Evolutionary conservation across 2,797 vertebrate species (phyloP), one percentile per base, ranked within the genome.

Genomic region (Amblyopsis hoosieri): DNA sequence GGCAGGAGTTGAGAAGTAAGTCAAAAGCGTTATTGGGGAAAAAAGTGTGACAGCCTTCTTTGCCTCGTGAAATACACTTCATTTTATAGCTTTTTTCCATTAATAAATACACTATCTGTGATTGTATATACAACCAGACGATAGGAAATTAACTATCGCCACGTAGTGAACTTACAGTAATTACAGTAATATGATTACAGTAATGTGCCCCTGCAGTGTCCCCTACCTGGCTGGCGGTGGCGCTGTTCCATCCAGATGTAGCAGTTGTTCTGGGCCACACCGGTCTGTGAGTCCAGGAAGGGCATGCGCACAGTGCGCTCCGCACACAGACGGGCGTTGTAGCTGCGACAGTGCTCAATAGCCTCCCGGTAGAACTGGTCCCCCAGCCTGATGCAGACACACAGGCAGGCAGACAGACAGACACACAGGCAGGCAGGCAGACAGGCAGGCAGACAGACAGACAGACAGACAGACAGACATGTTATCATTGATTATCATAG

Each of bases 231-330:
- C 72, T 95, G 94, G 9, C 97, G 91, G 75, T 99, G 97, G 62
- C 94, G 89, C 77, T 97, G 97, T 82, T 99, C 96, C 97, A 99
- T 99, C 97, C 97, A 99, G 91, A 99, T 99, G 91, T 98, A 99
- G 90, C 97, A 99, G 90, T 99, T 99, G 91, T 98, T 99, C 84
- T 99, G 97, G n/a, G 97, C 96, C 19, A 99, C 97, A 0, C 97
- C 96, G 0, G 97, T 99, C 19, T 99, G 97, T 0, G 96, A 98
- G 87, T 99, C 96, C 85, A 99, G 88, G 87, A 99, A 99, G 15
- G 97, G 97, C 69, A 99, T 95, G 0, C 97, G 95, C 60, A 99
- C 94, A 0, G 95, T 97, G 49, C 96, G 94, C 70, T 98, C 97
- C 0, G 97, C 97, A 4, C 97, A 97, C 11, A 99, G 93, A 1